Evolutionary conservation across 1,140 invertebrate species (phyloP).

Genomic region (Latrodectus geometricus): DNA sequence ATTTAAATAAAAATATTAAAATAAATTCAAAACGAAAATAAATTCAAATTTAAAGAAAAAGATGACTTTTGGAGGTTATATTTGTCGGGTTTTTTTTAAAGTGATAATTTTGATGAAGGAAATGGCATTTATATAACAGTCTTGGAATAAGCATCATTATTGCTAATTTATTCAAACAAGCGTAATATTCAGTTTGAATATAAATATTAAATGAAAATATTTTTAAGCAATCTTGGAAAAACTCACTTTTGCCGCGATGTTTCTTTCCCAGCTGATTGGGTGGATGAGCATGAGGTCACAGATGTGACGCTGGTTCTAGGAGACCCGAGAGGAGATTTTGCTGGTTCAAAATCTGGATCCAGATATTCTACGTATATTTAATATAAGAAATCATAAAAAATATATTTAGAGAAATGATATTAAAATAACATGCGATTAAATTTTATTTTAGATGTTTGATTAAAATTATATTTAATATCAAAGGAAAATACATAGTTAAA

Average conservation of each 20-base stretch:
- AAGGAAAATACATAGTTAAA: background rate
- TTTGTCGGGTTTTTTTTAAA: too few relatives aligned
- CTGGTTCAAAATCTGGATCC: constrained; percentile 43
- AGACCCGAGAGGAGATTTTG: constrained; percentile 34
- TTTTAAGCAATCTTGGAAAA: background rate
- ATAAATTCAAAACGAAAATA: too few relatives aligned
- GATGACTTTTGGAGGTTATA: too few relatives aligned
- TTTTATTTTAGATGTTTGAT: background rate
- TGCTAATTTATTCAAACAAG: too few relatives aligned
- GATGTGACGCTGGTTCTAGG: constrained; percentile 47
- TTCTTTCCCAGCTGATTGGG: constrained; percentile 35
- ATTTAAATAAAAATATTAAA: too few relatives aligned
- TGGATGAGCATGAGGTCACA: constrained; percentile 29
- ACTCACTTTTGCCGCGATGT: constrained; percentile 32
- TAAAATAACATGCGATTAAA: background rate
- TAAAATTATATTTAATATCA: background rate
- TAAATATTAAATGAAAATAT: background rate
- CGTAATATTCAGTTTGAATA: too few relatives aligned
- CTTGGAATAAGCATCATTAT: too few relatives aligned
- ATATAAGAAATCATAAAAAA: background rate
- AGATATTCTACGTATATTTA: constrained; percentile 7
- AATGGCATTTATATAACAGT: too few relatives aligned
- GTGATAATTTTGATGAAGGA: too few relatives aligned
- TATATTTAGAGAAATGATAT: background rate
- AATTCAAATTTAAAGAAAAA: too few relatives aligned